These are phyloP conservation scores for Strigamia maritima DNA, from an alignment of 2,888 invertebrate genomes.

Conservation along the genomic window DNA sequence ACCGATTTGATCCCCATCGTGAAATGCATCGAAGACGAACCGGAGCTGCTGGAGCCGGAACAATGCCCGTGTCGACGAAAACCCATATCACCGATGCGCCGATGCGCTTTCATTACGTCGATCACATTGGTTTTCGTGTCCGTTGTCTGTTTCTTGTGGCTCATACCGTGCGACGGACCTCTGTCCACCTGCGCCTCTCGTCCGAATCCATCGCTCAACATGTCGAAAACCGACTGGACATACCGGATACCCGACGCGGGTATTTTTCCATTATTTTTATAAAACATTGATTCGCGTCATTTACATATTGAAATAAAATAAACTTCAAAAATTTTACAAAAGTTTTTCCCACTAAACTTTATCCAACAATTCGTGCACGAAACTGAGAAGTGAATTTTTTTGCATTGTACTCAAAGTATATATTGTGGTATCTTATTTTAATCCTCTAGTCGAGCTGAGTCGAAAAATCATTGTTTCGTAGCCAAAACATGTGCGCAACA, in stretches of 20 bases:
- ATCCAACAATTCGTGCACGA: too few relatives aligned
- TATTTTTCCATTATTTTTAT: neutral
- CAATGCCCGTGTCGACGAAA: neutral
- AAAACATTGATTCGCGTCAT: neutral
- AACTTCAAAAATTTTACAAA: too few relatives aligned
- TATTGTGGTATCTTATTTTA: too few relatives aligned
- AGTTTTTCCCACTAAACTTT: too few relatives aligned
- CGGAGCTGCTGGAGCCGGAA: neutral
- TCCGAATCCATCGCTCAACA: neutral
- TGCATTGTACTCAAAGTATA: too few relatives aligned
- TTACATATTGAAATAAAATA: too few relatives aligned
- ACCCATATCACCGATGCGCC: neutral
- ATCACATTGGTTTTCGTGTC: neutral
- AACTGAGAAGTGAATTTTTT: too few relatives aligned
- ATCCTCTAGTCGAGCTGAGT: too few relatives aligned
- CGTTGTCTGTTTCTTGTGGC: slow-evolving; percentile 64
- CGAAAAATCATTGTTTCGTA: too few relatives aligned
- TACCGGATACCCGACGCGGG: neutral
- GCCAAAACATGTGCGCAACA: too few relatives aligned
- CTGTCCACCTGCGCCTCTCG: neutral
- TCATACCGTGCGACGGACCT: slow-evolving; percentile 66
- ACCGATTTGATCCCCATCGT: neutral
- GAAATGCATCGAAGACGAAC: neutral
- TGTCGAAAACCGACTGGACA: neutral
- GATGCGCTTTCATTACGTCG: neutral